Conservation (phyloP, 1,140 invertebrate species). For the Ptiloglossa arizonensis region DNA sequence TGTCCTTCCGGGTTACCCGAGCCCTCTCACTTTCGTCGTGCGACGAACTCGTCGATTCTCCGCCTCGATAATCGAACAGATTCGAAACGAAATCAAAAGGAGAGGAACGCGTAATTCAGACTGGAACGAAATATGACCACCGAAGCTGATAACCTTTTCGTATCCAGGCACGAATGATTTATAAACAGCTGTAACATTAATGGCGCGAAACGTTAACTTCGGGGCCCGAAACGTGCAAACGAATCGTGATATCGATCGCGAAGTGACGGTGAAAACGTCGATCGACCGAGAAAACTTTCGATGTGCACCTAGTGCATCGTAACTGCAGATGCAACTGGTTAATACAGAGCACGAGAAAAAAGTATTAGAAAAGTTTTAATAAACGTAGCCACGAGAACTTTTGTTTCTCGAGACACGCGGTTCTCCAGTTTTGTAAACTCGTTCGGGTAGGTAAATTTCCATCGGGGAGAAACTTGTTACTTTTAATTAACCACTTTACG, state of each 20-base stretch:
- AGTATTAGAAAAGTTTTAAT: too few relatives aligned
- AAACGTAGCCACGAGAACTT: too few relatives aligned
- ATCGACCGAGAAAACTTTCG: not conserved
- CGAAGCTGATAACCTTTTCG: not conserved
- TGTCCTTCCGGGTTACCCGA: slow-evolving; percentile 63
- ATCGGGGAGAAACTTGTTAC: too few relatives aligned
- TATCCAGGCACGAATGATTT: too few relatives aligned
- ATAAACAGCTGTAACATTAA: not conserved
- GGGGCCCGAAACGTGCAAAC: slow-evolving; percentile 6
- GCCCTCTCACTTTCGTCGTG: slow-evolving; percentile 78
- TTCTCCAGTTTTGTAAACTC: too few relatives aligned
- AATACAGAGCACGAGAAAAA: too few relatives aligned
- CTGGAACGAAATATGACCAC: too few relatives aligned
- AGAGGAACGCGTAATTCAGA: slow-evolving; percentile 11
- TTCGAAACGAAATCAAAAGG: slow-evolving; percentile 37
- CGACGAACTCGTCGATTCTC: slow-evolving; percentile 71
- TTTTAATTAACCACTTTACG: too few relatives aligned
- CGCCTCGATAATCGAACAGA: slow-evolving; percentile 33
- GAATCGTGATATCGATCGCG: slow-evolving; percentile 3
- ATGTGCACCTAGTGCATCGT: slow-evolving; percentile 21
- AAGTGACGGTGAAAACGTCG: slow-evolving; percentile 26
- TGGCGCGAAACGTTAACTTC: too few relatives aligned
- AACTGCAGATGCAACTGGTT: too few relatives aligned
- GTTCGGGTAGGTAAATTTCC: too few relatives aligned
- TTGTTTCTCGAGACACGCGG: too few relatives aligned